Conservation (phyloP, 2,113 vertebrate species). For the Pseudopodoces humilis region DNA sequence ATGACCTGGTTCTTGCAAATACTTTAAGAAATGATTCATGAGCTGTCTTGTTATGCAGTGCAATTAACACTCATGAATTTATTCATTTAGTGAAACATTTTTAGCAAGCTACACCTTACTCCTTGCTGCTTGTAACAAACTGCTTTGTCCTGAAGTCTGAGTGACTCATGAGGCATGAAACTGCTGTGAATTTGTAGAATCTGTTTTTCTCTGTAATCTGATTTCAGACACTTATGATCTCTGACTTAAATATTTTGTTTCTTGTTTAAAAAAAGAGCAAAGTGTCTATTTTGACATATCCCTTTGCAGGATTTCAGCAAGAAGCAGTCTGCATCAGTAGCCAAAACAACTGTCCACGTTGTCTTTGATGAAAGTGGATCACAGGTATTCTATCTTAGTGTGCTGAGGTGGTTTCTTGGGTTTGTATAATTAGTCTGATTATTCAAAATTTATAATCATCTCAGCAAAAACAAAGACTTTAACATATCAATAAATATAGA, state of each 20-base stretch:
- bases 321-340: constrained; percentile 81
- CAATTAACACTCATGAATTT: background rate
- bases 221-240: background rate
- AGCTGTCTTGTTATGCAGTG: background rate
- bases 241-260: background rate
- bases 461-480: background rate
- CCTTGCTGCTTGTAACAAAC: background rate
- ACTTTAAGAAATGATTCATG: background rate
- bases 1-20: background rate
- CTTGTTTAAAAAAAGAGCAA: background rate
- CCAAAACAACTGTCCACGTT: constrained; percentile 82
- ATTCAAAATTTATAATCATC: background rate
- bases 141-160: background rate
- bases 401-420: background rate
- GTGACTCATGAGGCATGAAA: background rate
- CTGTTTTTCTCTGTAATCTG: background rate
- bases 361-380: constrained; percentile 82
- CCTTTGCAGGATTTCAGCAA: constrained; percentile 76
- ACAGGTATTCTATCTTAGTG: constrained; percentile 78
- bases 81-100: background rate
- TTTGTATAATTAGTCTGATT: background rate
- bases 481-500: background rate
- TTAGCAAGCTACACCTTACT: background rate
- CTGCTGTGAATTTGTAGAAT: background rate
- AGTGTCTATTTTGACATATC: background rate